Percentiles rank a stretch among this genome's conserved stretches.
Evolutionary conservation across 1,140 invertebrate genomes (phyloP).

Genomic region (Octopus bimaculoides): DNA sequence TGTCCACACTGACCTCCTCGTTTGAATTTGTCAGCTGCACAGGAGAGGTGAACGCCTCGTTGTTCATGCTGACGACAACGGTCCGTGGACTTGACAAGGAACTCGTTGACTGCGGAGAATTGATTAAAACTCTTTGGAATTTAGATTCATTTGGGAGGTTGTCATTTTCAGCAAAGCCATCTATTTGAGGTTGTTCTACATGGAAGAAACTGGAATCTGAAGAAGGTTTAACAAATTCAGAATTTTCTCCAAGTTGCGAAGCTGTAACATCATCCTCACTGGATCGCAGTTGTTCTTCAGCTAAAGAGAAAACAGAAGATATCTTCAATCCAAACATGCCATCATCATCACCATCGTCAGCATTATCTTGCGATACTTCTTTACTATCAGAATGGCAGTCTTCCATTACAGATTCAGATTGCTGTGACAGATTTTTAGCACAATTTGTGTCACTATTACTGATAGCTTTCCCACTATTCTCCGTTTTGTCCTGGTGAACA

Average conservation of each 20-base stretch:
- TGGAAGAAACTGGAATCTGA: no score
- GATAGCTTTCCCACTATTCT: neutral
- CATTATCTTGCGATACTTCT: neutral
- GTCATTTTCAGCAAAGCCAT: no score
- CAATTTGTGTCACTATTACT: neutral
- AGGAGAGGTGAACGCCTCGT: neutral
- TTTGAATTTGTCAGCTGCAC: no score
- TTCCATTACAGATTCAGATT: neutral
- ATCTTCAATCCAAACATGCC: conserved; percentile 1
- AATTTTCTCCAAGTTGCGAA: no score
- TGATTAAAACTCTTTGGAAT: no score
- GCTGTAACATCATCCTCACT: neutral
- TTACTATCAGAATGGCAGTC: neutral
- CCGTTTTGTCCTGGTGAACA: neutral
- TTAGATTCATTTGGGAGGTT: no score
- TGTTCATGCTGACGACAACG: neutral
- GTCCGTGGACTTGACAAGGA: neutral
- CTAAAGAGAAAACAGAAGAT: neutral
- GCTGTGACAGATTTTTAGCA: neutral
- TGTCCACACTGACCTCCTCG: no score
- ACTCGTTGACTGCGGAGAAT: no score
- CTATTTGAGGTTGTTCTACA: no score
- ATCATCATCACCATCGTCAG: neutral
- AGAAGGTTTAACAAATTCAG: no score
- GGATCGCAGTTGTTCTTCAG: neutral